Evolutionary conservation across 1,140 invertebrate species (phyloP).

Genomic region (Coenobita brevimanus): DNA sequence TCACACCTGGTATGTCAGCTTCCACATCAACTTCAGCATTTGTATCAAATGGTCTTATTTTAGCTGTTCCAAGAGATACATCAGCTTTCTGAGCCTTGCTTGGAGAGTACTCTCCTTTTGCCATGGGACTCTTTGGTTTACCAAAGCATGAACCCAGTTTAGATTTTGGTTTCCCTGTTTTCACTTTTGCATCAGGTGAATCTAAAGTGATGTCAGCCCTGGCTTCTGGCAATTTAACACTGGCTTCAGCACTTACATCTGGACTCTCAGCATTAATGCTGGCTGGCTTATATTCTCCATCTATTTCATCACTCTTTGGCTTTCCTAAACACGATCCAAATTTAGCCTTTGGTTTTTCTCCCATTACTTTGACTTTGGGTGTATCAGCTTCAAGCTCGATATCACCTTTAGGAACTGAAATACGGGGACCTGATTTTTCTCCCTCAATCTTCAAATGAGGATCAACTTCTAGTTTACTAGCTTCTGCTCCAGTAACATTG

Average conservation of each 20-base stretch:
- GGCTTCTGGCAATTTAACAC: background rate
- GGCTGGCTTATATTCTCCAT: slow-evolving; percentile 36
- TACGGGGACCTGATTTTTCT: background rate
- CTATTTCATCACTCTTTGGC: slow-evolving; percentile 29
- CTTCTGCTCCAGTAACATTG: slow-evolving; percentile 7
- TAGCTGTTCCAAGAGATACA: slow-evolving; percentile 6
- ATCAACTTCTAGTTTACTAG: background rate
- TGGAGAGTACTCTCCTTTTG: slow-evolving; percentile 26
- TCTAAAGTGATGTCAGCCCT: slow-evolving; percentile 15
- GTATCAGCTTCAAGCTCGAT: slow-evolving; percentile 32
- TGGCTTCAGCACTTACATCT: slow-evolving; percentile 17
- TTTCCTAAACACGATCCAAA: slow-evolving; percentile 60
- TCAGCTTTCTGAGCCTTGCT: background rate
- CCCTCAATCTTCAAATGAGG: slow-evolving; percentile 25
- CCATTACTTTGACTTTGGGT: slow-evolving; percentile 45
- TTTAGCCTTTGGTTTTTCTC: slow-evolving; percentile 43
- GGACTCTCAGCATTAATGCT: slow-evolving; percentile 20
- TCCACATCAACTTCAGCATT: slow-evolving; percentile 13
- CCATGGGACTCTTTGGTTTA: slow-evolving; percentile 38
- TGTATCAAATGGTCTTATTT: background rate
- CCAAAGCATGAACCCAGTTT: slow-evolving; percentile 55
- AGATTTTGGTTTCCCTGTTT: slow-evolving; percentile 26
- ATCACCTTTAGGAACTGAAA: slow-evolving; percentile 29
- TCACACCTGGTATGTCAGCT: slow-evolving; percentile 7
- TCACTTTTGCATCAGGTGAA: slow-evolving; percentile 12